phyloP scores from a whole-genome alignment of 2,888 invertebrate genomes.

The Sphecodes monilicornis region DNA sequence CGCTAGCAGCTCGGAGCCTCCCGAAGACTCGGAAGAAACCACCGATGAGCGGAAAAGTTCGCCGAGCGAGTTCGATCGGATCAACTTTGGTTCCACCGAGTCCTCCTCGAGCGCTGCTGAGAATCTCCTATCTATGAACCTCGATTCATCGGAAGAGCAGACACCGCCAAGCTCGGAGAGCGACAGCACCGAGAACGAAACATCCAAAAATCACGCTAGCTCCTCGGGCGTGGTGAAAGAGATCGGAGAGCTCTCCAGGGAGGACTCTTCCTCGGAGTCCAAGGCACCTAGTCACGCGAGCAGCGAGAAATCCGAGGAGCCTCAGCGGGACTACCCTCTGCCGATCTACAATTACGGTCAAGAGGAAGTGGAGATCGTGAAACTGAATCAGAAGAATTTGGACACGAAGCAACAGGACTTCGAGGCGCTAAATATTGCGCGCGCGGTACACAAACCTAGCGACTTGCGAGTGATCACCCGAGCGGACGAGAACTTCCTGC shows the following conservation, averaged over 20 bases:
- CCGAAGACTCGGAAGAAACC: conserved; percentile 22
- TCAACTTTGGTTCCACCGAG: not conserved
- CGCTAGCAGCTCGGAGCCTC: not conserved
- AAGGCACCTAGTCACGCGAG: conserved; percentile 42
- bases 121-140: not conserved
- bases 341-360: conserved; percentile 83
- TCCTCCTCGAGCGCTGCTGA: conserved; percentile 28
- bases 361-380: conserved; percentile 85
- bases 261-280: conserved; percentile 64
- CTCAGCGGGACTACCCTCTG: conserved; percentile 84
- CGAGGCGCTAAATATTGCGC: conserved; percentile 43
- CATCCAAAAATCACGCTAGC: conserved; percentile 14
- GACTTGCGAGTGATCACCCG: conserved; percentile 74
- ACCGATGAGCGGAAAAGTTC: conserved; percentile 16
- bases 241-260: conserved; percentile 66
- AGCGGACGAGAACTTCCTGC: conserved; percentile 77
- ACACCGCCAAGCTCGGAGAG: not conserved
- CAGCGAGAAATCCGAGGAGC: conserved; percentile 78
- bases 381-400: conserved; percentile 78
- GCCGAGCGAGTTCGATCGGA: conserved; percentile 9
- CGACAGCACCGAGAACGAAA: not conserved
- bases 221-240: conserved; percentile 66
- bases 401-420: conserved; percentile 34
- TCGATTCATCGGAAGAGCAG: not conserved
- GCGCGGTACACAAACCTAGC: conserved; percentile 57